Base-by-base conservation (phyloP, 1,140 invertebrate species). In the Drosophila kikkawai region DNA sequence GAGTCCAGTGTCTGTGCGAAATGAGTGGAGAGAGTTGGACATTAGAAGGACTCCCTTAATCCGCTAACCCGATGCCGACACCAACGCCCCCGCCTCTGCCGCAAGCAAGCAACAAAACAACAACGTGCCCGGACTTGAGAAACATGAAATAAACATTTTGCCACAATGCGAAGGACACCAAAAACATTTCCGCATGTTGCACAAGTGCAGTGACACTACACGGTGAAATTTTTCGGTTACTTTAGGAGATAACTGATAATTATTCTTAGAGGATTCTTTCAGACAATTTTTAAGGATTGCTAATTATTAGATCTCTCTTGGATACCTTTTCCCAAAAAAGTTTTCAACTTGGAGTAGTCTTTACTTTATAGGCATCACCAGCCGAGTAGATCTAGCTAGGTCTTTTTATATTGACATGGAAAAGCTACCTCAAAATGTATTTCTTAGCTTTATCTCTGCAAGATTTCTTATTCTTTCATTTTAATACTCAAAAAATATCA, bases 111-210 rank as follows among this genome's bases (percentile, higher is more conserved):
- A 37, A 56, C 75, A 66, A 71, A 69, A 75, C 84, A 71, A 80
- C 83, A 75, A 90, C 84, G 85, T 90, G 84, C 70, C 63, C 41
- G 58, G 84, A 88, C 81, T 90, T 59, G 32, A 61, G 74, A 79
- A 88, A 88, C 66, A 90, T 88, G 85, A 90, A 88, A 88, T 88
- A 88, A 88, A 88, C 85, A 88, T 88, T 87, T 88, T 86, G 69
- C 53, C 67, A 73, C 69, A 71, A 73, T 73, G 69, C 67, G 53
- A 73, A 59, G 69, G 67, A 73, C 67, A 59, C 69, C 51, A 60
- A 65, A 58, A 76, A 85, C 64, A 81, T 84, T 85, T 84, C 74
- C 82, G 74, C 70, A 79, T 84, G 60, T 70, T 37, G 70, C 67
- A 63, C 67, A 71, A 71, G 50, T 71, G 68, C 68, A 71, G 32